Evolutionary conservation across 1,140 invertebrate genomes (phyloP).

Genomic region (Dendrolimus kikuchii): DNA sequence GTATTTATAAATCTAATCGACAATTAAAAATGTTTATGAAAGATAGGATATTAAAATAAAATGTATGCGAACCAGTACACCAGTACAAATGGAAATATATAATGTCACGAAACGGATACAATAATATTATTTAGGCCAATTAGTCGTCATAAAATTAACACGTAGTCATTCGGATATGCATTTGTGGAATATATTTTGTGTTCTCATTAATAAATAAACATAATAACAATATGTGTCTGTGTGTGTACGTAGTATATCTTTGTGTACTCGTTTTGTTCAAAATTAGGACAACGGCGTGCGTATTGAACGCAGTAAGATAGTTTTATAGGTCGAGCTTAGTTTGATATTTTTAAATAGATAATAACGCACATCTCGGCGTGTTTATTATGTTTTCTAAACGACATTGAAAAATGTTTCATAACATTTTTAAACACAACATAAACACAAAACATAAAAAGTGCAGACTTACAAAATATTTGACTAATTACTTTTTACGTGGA

Average conservation of each 20-base stretch:
- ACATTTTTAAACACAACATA: background rate
- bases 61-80: too few species aligned
- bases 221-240: constrained; percentile 8
- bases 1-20: too few species aligned
- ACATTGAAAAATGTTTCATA: background rate
- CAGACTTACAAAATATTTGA: constrained; percentile 2
- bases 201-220: constrained; percentile 16
- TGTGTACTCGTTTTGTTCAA: constrained; percentile 18
- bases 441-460: background rate
- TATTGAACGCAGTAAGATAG: constrained; percentile 19
- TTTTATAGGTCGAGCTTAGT: constrained; percentile 26
- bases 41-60: too few species aligned
- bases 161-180: constrained; percentile 4
- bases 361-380: constrained; percentile 19
- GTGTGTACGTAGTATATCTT: constrained; percentile 10
- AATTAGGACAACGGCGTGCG: constrained; percentile 24
- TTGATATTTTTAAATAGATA: constrained; percentile 24
- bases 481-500: too few species aligned
- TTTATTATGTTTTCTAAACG: constrained; percentile 17
- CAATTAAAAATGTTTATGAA: too few species aligned
- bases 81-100: constrained; percentile 1
- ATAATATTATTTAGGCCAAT: constrained; percentile 9
- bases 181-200: constrained; percentile 6
- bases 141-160: background rate
- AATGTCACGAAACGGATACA: background rate